These are phyloP conservation scores for Tipula unca DNA, from an alignment of 2,888 invertebrate species.

Conservation along the genomic window DNA sequence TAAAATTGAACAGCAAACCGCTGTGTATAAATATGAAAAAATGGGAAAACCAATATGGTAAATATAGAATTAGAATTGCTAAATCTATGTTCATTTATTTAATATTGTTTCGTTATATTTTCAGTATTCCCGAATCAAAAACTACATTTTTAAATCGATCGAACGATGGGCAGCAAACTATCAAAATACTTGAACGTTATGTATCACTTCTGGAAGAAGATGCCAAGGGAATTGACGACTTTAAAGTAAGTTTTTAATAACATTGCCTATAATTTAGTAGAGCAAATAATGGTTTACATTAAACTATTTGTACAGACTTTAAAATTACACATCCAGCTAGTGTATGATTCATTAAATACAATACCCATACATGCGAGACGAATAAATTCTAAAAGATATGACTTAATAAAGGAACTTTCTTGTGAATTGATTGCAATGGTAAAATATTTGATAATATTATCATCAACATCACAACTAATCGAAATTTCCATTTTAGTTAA, in stretches of 20 bases:
- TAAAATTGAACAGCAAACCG: slow-evolving; percentile 56
- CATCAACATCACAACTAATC: background rate
- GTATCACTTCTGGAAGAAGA: slow-evolving; percentile 2
- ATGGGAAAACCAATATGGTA: slow-evolving; percentile 51
- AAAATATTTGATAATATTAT: background rate
- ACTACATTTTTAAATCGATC: slow-evolving; percentile 23
- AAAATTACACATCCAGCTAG: background rate
- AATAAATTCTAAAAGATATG: background rate
- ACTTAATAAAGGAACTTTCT: background rate
- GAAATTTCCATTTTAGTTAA: background rate
- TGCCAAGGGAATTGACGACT: background rate
- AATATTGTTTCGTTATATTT: too few relatives aligned
- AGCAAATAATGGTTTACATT: background rate
- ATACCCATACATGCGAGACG: background rate
- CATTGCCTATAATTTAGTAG: background rate
- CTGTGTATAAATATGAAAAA: slow-evolving; percentile 60
- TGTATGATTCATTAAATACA: background rate
- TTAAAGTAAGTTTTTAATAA: background rate
- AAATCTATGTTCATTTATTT: too few relatives aligned
- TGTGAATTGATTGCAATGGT: background rate
- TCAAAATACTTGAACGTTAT: slow-evolving; percentile 4
- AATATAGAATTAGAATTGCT: background rate
- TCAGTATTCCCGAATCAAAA: slow-evolving; percentile 30
- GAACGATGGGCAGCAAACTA: slow-evolving; percentile 1
- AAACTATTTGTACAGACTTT: background rate